These are phyloP conservation scores for Philereme transversata DNA, from an alignment of 2,888 invertebrate genomes.

Conservation along the genomic window DNA sequence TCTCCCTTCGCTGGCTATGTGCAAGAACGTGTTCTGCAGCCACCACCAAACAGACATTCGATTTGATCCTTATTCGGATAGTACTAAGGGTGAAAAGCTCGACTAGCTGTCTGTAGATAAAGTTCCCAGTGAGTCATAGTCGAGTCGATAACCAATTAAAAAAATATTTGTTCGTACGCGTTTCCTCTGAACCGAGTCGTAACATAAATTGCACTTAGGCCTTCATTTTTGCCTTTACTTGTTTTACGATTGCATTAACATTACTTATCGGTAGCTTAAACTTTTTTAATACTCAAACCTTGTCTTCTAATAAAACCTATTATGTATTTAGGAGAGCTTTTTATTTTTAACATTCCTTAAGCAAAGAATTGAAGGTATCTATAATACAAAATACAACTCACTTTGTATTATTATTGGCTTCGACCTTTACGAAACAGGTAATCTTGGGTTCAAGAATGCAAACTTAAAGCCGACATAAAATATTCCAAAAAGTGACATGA, in stretches of 20 bases:
- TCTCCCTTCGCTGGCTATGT: conserved; percentile 29
- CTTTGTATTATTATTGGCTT: conserved; percentile 12
- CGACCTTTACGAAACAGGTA: conserved; percentile 30
- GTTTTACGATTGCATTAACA: conserved; percentile 9
- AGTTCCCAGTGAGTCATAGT: conserved; percentile 38
- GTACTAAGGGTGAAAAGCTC: conserved; percentile 20
- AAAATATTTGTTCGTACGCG: conserved; percentile 32
- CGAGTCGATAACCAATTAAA: conserved; percentile 39
- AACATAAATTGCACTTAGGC: conserved; percentile 12
- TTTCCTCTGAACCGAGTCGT: conserved; percentile 28
- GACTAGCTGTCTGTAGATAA: conserved; percentile 14
- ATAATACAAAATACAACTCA: not conserved
- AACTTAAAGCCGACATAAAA: conserved; percentile 16
- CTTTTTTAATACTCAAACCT: not conserved
- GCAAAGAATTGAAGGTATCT: conserved; percentile 15
- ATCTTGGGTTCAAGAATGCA: conserved; percentile 17
- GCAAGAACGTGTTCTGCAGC: conserved; percentile 33
- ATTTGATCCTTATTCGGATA: conserved; percentile 27
- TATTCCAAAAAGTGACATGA: conserved; percentile 9
- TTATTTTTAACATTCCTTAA: conserved; percentile 5
- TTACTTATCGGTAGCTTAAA: not conserved
- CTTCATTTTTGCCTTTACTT: conserved; percentile 8
- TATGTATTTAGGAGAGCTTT: not conserved
- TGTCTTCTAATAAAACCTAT: not conserved
- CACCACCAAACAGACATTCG: conserved; percentile 3